Base-by-base conservation (phyloP, 2,113 vertebrate genomes). In the Ptilorrhoa leucosticta region DNA sequence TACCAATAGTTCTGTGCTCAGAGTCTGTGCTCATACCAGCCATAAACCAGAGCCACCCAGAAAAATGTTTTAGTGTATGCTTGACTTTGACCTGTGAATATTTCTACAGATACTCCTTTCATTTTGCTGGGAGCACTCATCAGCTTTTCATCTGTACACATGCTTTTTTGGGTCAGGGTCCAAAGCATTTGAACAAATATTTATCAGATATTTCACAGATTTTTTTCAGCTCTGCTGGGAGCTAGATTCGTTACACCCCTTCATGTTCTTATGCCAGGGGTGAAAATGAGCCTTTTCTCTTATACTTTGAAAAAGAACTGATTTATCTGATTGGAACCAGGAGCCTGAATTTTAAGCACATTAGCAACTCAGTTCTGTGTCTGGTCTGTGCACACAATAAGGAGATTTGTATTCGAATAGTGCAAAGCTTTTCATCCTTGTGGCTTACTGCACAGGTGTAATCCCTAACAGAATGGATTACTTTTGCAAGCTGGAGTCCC, bases 151-250 rank as follows among this genome's bases (percentile, higher is more conserved):
- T 83, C 80, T 75, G 28, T 90, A 84, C 31, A 82, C 68, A 91
- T 45, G n/a, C 40, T 89, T 94, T 89, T 60, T 39, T 97, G 83
- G 72, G 87, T 94, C 81, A 94, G 47, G 76, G 83, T 69, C 69
- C 77, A 94, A 94, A 96, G 61, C 44, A 91, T 96, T 94, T 91
- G 69, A 94, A 82, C 95, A 97, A 94, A 95, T 92, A 94, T 95
- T 94, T 96, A 81, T 92, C 77, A 78, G 64, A 68, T 89, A 89
- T 95, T 96, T 95, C 56, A 75, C 60, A 94, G 68, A 83, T 73
- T 83, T 90, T 87, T 91, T 90, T 81, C 51, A 81, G 28, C 80
- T 89, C 60, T 89, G 27, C 76, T 77, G 73, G 40, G 86, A 95
- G 57, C 31, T 79, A 71, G 45, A 78, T 96, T 94, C 1, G 3